Conservation (phyloP, 2,113 vertebrate genomes). For the Agapornis roseicollis region DNA sequence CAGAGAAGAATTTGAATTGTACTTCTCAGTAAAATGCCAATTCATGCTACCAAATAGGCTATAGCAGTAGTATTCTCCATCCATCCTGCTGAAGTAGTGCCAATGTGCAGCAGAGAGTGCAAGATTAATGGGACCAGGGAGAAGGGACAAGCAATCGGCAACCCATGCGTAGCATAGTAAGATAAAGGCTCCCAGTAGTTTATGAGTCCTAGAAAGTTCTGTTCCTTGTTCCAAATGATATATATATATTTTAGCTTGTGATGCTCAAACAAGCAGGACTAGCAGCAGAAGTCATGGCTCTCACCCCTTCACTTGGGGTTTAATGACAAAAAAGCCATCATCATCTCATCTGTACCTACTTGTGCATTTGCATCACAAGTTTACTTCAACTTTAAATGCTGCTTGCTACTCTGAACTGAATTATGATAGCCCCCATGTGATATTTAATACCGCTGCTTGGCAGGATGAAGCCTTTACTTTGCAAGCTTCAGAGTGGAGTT, state of each 20-base stretch:
- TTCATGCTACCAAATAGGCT: background rate
- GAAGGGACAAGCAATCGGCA: background rate
- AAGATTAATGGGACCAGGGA: background rate
- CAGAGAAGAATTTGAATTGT: background rate
- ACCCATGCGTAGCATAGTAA: background rate
- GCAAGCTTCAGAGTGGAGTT: background rate
- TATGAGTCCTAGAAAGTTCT: background rate
- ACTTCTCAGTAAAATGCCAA: slow-evolving; percentile 6
- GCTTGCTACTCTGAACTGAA: background rate
- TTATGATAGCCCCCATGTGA: slow-evolving; percentile 8
- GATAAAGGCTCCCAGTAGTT: background rate
- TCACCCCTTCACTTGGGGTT: background rate
- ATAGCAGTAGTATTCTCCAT: background rate
- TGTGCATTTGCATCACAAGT: background rate
- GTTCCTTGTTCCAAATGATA: background rate
- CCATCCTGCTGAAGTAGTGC: background rate
- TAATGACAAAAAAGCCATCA: background rate
- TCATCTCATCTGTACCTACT: background rate
- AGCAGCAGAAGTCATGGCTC: background rate
- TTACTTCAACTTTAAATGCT: slow-evolving; percentile 22
- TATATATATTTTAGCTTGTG: background rate
- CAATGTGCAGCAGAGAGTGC: background rate
- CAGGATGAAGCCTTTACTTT: slow-evolving; percentile 13
- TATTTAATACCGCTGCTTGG: background rate
- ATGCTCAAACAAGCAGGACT: background rate